phyloP scores from a whole-genome alignment of 2,113 vertebrate genomes.

The Cacatua alba region DNA sequence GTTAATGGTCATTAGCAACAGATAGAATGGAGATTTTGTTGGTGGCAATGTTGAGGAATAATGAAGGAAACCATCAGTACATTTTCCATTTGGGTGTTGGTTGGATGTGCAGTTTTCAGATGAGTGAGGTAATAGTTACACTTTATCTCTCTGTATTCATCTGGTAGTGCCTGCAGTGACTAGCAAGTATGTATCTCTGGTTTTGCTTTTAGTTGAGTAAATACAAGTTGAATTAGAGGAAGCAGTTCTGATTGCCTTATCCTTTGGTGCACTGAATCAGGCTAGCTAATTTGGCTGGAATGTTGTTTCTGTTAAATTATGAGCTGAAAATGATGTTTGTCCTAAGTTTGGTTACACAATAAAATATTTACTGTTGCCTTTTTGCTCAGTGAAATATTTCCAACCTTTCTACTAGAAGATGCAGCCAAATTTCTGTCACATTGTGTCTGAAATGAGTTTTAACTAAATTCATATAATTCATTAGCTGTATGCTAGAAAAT shows the following conservation, averaged over 20 bases:
- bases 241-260: neutral
- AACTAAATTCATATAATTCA: conserved; percentile 9
- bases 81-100: conserved; percentile 26
- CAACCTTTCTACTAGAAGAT: conserved; percentile 38
- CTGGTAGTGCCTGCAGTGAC: neutral
- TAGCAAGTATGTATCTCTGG: neutral
- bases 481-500: conserved; percentile 14
- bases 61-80: neutral
- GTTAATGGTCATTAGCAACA: neutral
- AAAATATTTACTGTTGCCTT: conserved; percentile 48
- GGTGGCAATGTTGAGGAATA: neutral
- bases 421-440: conserved; percentile 42
- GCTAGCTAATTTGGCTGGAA: conserved; percentile 32
- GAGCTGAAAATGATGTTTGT: conserved; percentile 25
- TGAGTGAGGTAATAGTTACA: neutral
- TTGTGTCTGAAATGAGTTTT: conserved; percentile 53
- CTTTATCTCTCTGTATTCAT: neutral
- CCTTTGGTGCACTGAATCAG: neutral
- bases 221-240: conserved; percentile 19
- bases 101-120: conserved; percentile 17
- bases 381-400: conserved; percentile 42
- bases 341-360: conserved; percentile 31
- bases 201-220: conserved; percentile 21
- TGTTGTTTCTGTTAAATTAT: conserved; percentile 46
- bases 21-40: neutral